These are phyloP conservation scores for Cydia amplana DNA, from an alignment of 1,140 invertebrate species.

Conservation along the genomic window DNA sequence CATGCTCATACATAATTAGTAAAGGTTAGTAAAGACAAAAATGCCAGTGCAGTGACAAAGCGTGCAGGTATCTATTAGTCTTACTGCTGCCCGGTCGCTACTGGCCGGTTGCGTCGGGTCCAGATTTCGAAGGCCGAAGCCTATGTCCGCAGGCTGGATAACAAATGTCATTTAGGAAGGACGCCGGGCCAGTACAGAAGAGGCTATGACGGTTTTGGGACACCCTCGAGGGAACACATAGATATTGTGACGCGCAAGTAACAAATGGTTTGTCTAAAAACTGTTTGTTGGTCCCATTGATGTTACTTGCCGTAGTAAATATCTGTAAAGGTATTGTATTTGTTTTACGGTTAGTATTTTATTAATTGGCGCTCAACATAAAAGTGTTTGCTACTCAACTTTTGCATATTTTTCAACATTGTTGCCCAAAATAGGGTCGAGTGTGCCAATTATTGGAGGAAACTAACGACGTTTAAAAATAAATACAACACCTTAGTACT, in stretches of 20 bases:
- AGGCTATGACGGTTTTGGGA: constrained; percentile 1
- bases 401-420: background rate
- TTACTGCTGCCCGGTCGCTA: constrained; percentile 70
- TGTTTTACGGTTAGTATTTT: background rate
- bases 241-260: background rate
- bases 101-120: constrained; percentile 59
- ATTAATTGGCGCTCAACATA: background rate
- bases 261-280: background rate
- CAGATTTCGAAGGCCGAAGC: constrained; percentile 71
- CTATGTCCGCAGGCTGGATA: constrained; percentile 68
- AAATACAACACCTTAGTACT: background rate
- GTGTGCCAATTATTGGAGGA: background rate
- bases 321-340: background rate
- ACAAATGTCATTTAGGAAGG: constrained; percentile 49
- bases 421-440: background rate
- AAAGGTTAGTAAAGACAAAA: constrained; percentile 14
- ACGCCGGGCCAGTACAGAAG: constrained; percentile 29
- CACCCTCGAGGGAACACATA: background rate
- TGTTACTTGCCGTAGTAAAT: background rate
- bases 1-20: constrained; percentile 4
- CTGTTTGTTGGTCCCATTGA: background rate
- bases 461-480: background rate
- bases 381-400: background rate
- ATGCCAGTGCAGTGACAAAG: constrained; percentile 40
- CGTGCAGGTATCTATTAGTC: constrained; percentile 61